phyloP scores from a whole-genome alignment of 2,888 invertebrate genomes.

The Polydrusus cervinus region DNA sequence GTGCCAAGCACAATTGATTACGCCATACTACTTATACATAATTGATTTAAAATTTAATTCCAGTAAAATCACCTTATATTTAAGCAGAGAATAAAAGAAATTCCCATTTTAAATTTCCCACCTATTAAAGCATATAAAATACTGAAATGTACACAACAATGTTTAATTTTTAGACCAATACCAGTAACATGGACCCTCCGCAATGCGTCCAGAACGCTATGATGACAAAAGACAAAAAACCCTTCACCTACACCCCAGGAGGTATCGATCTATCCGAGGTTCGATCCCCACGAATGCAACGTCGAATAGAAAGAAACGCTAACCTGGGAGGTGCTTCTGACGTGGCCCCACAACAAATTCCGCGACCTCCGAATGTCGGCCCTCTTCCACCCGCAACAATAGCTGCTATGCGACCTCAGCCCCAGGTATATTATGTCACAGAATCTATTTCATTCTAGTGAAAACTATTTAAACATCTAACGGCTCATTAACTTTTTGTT shows the following conservation, averaged over 20 bases:
- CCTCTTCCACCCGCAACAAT: slow-evolving; percentile 78
- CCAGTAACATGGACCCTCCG: slow-evolving; percentile 80
- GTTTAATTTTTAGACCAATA: slow-evolving; percentile 60
- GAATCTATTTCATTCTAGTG: neutral
- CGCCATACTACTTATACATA: neutral
- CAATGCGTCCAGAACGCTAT: slow-evolving; percentile 94
- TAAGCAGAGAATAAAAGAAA: no score
- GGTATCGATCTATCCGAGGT: slow-evolving; percentile 94
- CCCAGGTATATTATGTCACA: slow-evolving; percentile 71
- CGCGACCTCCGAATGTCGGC: slow-evolving; percentile 65
- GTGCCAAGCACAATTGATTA: neutral
- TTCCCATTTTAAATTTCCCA: no score
- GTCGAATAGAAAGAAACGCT: slow-evolving; percentile 83
- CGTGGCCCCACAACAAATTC: slow-evolving; percentile 70
- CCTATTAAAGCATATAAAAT: no score
- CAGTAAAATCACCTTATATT: no score
- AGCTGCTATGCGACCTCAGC: slow-evolving; percentile 77
- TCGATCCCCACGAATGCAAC: slow-evolving; percentile 90
- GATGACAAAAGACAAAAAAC: slow-evolving; percentile 97
- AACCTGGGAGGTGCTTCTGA: slow-evolving; percentile 78
- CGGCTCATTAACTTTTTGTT: neutral
- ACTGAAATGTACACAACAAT: no score
- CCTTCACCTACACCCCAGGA: slow-evolving; percentile 96
- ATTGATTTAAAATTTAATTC: no score
- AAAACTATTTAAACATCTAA: neutral